Conservation (phyloP, 2,888 invertebrate genomes). For the Sisyra terminalis region DNA sequence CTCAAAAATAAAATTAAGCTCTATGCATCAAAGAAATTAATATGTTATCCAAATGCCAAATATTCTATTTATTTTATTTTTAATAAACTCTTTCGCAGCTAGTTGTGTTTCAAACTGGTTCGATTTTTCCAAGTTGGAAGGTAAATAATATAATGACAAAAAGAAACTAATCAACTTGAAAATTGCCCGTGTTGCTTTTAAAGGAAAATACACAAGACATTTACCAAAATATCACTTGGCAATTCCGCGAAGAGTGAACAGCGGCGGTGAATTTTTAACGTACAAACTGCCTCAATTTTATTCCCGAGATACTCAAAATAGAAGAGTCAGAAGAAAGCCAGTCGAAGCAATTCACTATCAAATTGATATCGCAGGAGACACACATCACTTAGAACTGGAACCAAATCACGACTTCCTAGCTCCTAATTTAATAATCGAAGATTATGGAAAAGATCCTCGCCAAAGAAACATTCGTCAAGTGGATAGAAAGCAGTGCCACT, state of each 20-base stretch:
- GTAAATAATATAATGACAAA: too few species aligned
- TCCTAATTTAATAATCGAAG: slow-evolving; percentile 23
- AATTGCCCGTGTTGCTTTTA: slow-evolving; percentile 12
- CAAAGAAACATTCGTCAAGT: slow-evolving; percentile 17
- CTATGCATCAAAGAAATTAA: too few species aligned
- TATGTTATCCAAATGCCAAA: too few species aligned
- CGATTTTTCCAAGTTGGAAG: too few species aligned
- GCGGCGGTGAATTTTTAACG: slow-evolving; percentile 27
- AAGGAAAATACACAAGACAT: slow-evolving; percentile 30
- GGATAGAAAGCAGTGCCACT: slow-evolving; percentile 27
- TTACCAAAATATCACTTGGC: slow-evolving; percentile 28
- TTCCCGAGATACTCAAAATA: slow-evolving; percentile 17
- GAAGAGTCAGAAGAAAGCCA: slow-evolving; percentile 9
- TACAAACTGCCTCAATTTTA: slow-evolving; percentile 30
- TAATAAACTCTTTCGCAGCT: too few species aligned
- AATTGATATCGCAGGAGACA: slow-evolving; percentile 18
- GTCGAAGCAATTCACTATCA: slow-evolving; percentile 21
- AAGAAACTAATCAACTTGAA: neutral
- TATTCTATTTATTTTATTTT: too few species aligned
- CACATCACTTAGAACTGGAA: slow-evolving; percentile 29
- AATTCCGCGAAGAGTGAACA: slow-evolving; percentile 28
- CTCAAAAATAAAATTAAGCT: too few species aligned
- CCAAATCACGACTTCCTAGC: slow-evolving; percentile 34
- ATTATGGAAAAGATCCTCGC: slow-evolving; percentile 16
- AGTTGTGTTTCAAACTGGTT: too few species aligned